Conservation (phyloP, 23 tunicate species). For the Trididemnum miniatum region DNA sequence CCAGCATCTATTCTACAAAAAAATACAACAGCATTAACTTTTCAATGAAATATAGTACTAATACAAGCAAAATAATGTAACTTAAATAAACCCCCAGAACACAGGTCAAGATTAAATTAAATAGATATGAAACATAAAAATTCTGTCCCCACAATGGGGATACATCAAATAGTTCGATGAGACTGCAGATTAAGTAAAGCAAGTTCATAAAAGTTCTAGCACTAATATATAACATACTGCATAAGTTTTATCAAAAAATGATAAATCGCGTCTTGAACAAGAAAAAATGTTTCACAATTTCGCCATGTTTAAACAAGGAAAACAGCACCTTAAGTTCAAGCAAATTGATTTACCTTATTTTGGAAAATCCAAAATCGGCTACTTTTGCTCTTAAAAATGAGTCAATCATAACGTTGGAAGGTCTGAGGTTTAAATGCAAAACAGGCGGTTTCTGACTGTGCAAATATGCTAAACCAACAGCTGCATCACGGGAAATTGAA, state of each 20-base stretch:
- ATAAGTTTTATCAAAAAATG: too few species aligned
- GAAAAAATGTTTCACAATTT: too few species aligned
- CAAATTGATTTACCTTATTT: conserved; percentile 48
- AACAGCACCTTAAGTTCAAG: neutral
- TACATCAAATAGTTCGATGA: too few species aligned
- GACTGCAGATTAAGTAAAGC: too few species aligned
- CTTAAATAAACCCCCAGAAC: neutral
- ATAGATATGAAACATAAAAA: too few species aligned
- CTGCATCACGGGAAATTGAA: conserved; percentile 47
- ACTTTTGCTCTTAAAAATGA: conserved; percentile 69
- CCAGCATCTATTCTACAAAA: conserved; percentile 47
- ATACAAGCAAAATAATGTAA: neutral
- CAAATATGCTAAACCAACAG: conserved; percentile 75
- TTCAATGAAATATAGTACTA: neutral
- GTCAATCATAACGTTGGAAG: conserved; percentile 75
- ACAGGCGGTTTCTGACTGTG: conserved; percentile 93
- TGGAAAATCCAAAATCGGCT: conserved; percentile 90
- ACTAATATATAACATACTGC: too few species aligned
- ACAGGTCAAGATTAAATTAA: neutral
- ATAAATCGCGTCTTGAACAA: too few species aligned
- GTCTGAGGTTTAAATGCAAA: conserved; percentile 78
- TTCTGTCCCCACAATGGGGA: too few species aligned
- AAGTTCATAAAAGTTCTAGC: too few species aligned
- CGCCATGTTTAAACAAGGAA: too few species aligned
- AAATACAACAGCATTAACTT: neutral